phyloP scores from a whole-genome alignment of 92 coral and sea anemone genomes.

The Epizoanthus ramosus region DNA sequence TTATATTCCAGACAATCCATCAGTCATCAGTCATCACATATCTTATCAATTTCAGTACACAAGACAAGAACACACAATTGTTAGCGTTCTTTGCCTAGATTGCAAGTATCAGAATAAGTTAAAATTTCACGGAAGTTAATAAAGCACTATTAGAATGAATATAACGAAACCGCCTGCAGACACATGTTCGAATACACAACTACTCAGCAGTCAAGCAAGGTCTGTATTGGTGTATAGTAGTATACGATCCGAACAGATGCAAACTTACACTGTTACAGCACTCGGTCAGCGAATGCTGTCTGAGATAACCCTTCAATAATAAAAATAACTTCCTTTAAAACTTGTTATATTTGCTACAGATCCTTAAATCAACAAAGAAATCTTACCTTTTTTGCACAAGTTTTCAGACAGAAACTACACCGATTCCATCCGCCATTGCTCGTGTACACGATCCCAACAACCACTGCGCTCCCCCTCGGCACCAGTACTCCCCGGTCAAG shows the following conservation, averaged over 20 bases:
- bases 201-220: too few relatives aligned
- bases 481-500: slow-evolving; percentile 33
- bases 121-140: too few relatives aligned
- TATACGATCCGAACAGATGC: background rate
- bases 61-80: too few relatives aligned
- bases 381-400: slow-evolving; percentile 21
- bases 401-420: background rate
- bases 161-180: too few relatives aligned
- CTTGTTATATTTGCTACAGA: background rate
- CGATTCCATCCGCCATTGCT: slow-evolving; percentile 33
- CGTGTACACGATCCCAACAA: background rate
- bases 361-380: background rate
- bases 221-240: too few relatives aligned
- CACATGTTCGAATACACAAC: too few relatives aligned
- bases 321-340: background rate
- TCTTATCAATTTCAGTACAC: too few relatives aligned
- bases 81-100: too few relatives aligned
- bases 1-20: too few relatives aligned
- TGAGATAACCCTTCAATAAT: background rate
- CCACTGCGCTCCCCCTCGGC: background rate
- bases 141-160: too few relatives aligned
- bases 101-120: too few relatives aligned
- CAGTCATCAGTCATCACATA: too few relatives aligned
- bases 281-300: background rate
- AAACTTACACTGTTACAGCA: background rate